Conservation (phyloP, 53 echinoderm and acorn worm genomes). For the Apostichopus leukothele region DNA sequence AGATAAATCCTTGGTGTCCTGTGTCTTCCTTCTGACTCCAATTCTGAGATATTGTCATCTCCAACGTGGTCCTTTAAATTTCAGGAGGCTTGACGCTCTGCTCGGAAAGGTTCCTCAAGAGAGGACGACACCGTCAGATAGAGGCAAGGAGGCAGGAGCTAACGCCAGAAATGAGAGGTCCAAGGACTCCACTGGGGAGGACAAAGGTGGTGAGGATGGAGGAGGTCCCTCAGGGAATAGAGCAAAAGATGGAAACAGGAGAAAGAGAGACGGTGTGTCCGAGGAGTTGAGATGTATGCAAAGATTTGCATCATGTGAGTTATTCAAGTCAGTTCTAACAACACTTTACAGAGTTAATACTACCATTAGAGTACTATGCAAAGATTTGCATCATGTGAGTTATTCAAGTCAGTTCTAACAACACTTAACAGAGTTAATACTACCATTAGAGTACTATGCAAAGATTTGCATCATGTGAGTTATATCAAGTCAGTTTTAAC, state of each 20-base stretch:
- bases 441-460: slow-evolving; percentile 33
- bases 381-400: slow-evolving; percentile 50
- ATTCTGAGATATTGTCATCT: too few relatives aligned
- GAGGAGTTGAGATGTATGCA: slow-evolving; percentile 53
- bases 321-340: not conserved
- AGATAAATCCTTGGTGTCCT: too few relatives aligned
- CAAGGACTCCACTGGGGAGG: not conserved
- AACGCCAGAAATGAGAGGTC: not conserved
- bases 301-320: slow-evolving; percentile 49
- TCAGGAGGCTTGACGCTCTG: slow-evolving; percentile 10
- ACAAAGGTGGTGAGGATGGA: not conserved
- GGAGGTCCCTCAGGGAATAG: not conserved
- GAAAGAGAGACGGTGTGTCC: not conserved
- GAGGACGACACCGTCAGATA: not conserved
- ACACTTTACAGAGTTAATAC: not conserved
- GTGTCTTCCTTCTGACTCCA: too few relatives aligned
- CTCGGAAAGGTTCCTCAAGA: not conserved
- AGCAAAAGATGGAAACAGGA: not conserved
- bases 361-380: slow-evolving; percentile 43
- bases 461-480: slow-evolving; percentile 50
- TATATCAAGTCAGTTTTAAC: too few relatives aligned
- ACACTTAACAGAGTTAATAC: too few relatives aligned
- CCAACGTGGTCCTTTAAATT: too few relatives aligned
- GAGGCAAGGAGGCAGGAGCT: not conserved
- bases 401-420: too few relatives aligned